Evolutionary conservation across 2,797 vertebrate species (phyloP).

Genomic region (Selene dorsalis): DNA sequence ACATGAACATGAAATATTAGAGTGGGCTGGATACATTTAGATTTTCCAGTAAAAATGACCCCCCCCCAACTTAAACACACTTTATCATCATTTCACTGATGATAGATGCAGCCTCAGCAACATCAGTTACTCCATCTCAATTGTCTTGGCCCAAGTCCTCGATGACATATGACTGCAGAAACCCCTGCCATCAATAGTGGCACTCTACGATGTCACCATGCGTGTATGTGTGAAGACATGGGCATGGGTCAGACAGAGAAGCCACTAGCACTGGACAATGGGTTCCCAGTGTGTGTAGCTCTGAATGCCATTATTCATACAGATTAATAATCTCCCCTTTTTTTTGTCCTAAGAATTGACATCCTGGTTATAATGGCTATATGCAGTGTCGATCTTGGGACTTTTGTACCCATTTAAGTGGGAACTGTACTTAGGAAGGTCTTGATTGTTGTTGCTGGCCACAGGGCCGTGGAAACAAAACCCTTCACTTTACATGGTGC

Average conservation of each 20-base stretch:
- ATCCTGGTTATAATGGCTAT: constrained; percentile 65
- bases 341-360: constrained; percentile 59
- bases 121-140: constrained; percentile 42
- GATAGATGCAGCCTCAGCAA: constrained; percentile 14
- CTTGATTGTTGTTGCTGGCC: constrained; percentile 58
- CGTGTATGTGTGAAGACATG: constrained; percentile 69
- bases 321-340: constrained; percentile 80
- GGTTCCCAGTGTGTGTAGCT: constrained; percentile 75
- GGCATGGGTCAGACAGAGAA: constrained; percentile 73
- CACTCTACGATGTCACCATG: constrained; percentile 81
- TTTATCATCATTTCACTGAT: too few species aligned
- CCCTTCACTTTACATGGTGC: constrained; percentile 32
- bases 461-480: constrained; percentile 51
- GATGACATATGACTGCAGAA: constrained; percentile 78
- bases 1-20: too few species aligned
- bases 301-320: constrained; percentile 85
- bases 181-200: constrained; percentile 74
- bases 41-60: background rate
- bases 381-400: constrained; percentile 60
- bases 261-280: constrained; percentile 79
- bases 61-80: too few species aligned
- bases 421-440: constrained; percentile 59
- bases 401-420: constrained; percentile 74
- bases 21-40: background rate
- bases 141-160: constrained; percentile 65